These are phyloP conservation scores for Microplitis manilae DNA, from an alignment of 2,888 invertebrate genomes.

Conservation along the genomic window DNA sequence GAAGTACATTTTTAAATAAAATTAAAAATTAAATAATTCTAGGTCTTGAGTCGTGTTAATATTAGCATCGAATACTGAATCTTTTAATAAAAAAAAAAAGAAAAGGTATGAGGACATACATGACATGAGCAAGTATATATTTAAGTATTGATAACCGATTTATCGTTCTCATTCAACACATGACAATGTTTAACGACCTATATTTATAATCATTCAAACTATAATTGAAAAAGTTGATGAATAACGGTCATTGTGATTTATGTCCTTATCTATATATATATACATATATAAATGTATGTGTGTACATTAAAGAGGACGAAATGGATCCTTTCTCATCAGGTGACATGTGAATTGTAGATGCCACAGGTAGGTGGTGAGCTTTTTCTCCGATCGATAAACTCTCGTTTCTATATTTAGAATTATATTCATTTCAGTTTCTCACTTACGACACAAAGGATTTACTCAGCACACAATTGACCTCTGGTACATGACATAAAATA, in stretches of 20 bases:
- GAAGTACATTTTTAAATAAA: not conserved
- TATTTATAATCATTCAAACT: not conserved
- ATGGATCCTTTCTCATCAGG: constrained; percentile 13
- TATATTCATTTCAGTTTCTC: constrained; percentile 56
- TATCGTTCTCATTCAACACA: constrained; percentile 12
- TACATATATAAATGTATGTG: not conserved
- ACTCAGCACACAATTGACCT: constrained; percentile 21
- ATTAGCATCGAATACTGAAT: not conserved
- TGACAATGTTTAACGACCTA: not conserved
- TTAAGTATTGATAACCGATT: constrained; percentile 19
- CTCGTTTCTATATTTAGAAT: constrained; percentile 56
- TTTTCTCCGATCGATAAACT: constrained; percentile 54
- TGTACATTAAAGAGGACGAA: not conserved
- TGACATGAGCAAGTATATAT: not conserved
- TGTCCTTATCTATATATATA: not conserved
- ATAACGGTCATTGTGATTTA: not conserved
- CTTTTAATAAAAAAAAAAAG: not conserved
- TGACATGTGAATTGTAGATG: constrained; percentile 57
- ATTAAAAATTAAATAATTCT: not conserved
- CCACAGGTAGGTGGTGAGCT: constrained; percentile 59
- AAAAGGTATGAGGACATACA: not conserved
- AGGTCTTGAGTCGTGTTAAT: not conserved
- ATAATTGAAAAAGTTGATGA: not conserved
- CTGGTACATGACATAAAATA: not conserved
- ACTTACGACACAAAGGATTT: constrained; percentile 38